Conservation (phyloP, 2,888 invertebrate species). For the Drosophila barbarae region DNA sequence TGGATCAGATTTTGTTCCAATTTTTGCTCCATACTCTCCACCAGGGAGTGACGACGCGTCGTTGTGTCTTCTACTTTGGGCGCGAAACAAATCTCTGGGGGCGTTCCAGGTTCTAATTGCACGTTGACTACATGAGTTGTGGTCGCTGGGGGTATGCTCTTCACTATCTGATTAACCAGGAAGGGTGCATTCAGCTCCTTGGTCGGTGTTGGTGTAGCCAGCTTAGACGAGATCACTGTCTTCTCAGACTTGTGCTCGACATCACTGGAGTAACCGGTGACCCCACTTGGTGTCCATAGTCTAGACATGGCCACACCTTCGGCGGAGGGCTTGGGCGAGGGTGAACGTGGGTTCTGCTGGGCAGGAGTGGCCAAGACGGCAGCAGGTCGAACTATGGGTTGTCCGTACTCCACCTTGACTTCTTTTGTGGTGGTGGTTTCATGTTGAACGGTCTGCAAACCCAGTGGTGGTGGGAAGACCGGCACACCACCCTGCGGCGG, state of each 20-base stretch:
- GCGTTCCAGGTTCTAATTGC: slow-evolving; percentile 84
- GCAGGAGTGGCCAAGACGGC: slow-evolving; percentile 72
- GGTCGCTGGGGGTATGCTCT: slow-evolving; percentile 68
- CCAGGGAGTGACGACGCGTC: slow-evolving; percentile 81
- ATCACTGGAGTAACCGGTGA: slow-evolving; percentile 65
- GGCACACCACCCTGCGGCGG: slow-evolving; percentile 82
- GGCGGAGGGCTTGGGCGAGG: slow-evolving; percentile 82
- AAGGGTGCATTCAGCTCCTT: slow-evolving; percentile 80
- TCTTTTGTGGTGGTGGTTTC: slow-evolving; percentile 71
- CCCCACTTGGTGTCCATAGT: slow-evolving; percentile 81
- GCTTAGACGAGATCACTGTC: slow-evolving; percentile 35
- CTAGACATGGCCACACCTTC: slow-evolving; percentile 86
- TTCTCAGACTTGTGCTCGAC: slow-evolving; percentile 58
- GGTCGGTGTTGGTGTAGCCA: slow-evolving; percentile 64
- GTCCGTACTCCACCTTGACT: slow-evolving; percentile 75
- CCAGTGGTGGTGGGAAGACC: slow-evolving; percentile 79
- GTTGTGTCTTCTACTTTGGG: slow-evolving; percentile 79
- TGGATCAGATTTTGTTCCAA: slow-evolving; percentile 81
- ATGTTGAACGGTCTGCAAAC: slow-evolving; percentile 63
- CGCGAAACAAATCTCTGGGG: slow-evolving; percentile 85
- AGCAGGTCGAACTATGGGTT: slow-evolving; percentile 79
- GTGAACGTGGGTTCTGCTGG: slow-evolving; percentile 76
- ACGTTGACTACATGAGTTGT: slow-evolving; percentile 79
- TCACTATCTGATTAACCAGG: slow-evolving; percentile 79
- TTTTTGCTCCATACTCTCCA: slow-evolving; percentile 82